Conservation (phyloP, 2,797 vertebrate species). For the Aulostomus chinensis region DNA sequence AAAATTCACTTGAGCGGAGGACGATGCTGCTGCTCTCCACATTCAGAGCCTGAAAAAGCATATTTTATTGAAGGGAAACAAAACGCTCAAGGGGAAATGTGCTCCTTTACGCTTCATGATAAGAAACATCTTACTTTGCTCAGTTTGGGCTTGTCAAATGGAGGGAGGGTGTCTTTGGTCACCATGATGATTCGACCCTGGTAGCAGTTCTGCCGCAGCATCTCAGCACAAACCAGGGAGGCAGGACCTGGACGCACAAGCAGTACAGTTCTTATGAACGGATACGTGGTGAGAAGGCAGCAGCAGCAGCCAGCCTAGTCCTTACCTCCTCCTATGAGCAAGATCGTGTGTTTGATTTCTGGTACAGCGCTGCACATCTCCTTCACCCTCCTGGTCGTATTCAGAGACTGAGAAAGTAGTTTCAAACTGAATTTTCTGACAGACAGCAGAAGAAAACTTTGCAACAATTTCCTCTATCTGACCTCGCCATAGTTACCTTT, state of each 20-base stretch:
- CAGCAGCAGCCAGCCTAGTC: background rate
- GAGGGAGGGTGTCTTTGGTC: conserved; percentile 82
- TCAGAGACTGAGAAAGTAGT: conserved; percentile 49
- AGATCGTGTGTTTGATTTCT: conserved; percentile 62
- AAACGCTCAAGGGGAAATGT: no score
- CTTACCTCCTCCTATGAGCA: conserved; percentile 83
- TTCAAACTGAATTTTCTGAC: background rate
- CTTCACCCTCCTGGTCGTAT: conserved; percentile 69
- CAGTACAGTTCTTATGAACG: background rate
- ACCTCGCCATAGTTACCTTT: conserved; percentile 72
- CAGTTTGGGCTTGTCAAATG: conserved; percentile 87
- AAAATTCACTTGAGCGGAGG: conserved; percentile 82
- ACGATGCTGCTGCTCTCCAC: conserved; percentile 74
- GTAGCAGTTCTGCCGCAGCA: conserved; percentile 86
- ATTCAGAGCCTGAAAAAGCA: conserved; percentile 71
- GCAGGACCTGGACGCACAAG: conserved; percentile 80
- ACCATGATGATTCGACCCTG: conserved; percentile 84
- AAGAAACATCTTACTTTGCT: conserved; percentile 81
- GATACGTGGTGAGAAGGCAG: background rate
- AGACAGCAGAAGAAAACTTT: background rate
- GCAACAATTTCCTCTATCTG: background rate
- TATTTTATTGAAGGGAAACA: no score
- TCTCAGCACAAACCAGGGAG: conserved; percentile 87
- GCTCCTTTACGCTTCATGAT: no score
- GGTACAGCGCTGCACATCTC: conserved; percentile 70